Percentiles rank a stretch among this genome's conserved stretches.
Evolutionary conservation across 1,140 invertebrate species (phyloP).

Genomic region (Eumeta japonica): DNA sequence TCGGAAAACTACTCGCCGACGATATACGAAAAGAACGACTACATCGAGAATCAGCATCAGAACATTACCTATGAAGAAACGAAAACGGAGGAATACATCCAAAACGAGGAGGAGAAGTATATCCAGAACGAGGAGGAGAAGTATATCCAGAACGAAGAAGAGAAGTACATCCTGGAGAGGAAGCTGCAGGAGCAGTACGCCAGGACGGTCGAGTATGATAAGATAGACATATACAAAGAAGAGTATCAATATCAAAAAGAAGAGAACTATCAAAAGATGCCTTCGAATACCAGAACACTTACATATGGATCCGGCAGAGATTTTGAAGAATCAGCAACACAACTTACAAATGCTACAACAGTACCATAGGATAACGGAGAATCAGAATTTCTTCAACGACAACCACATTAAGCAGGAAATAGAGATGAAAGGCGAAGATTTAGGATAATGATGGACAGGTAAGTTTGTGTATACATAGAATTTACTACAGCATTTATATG

Average conservation of each 20-base stretch:
- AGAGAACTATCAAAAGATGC: conserved; percentile 8
- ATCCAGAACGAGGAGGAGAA: too few relatives aligned
- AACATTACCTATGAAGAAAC: conserved; percentile 31
- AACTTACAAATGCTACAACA: conserved; percentile 38
- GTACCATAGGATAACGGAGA: conserved; percentile 31
- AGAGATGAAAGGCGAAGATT: conserved; percentile 34
- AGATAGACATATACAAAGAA: not conserved
- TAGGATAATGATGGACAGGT: too few relatives aligned
- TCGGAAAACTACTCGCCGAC: conserved; percentile 22
- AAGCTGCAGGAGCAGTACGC: conserved; percentile 33
- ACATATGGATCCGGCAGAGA: conserved; percentile 36
- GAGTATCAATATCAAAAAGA: conserved; percentile 5
- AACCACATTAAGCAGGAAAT: conserved; percentile 45
- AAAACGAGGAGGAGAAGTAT: conserved; percentile 45
- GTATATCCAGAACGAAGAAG: too few relatives aligned
- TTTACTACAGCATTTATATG: too few relatives aligned
- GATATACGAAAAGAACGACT: conserved; percentile 20
- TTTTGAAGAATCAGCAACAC: conserved; percentile 40
- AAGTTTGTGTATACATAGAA: conserved; percentile 33
- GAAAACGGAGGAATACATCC: too few relatives aligned
- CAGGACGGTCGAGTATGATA: conserved; percentile 12
- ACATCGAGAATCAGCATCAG: too few relatives aligned
- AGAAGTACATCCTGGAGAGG: conserved; percentile 39
- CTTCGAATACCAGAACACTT: conserved; percentile 42
- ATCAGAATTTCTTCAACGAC: conserved; percentile 46